These are phyloP conservation scores for Sylvietta virens DNA, from an alignment of 2,113 vertebrate species.

Conservation along the genomic window DNA sequence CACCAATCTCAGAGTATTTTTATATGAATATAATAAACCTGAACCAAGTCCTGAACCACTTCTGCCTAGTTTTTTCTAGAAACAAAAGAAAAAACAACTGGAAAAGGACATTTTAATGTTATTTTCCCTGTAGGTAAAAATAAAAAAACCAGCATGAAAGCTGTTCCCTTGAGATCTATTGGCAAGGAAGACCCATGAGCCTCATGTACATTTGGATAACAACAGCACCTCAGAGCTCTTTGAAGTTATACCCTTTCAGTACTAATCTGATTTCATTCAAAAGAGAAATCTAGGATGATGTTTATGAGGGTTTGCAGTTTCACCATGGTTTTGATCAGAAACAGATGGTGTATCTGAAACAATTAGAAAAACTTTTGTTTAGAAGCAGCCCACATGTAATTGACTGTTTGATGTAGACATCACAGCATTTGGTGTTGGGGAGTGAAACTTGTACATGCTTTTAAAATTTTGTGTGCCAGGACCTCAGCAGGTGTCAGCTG, in stretches of 20 bases:
- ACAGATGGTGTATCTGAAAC: conserved; percentile 57
- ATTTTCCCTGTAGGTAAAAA: background rate
- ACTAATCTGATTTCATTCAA: conserved; percentile 23
- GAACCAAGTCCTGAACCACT: background rate
- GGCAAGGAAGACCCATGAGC: background rate
- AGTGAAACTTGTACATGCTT: background rate
- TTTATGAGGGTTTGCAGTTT: conserved; percentile 36
- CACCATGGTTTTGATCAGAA: conserved; percentile 46
- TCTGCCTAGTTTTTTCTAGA: background rate
- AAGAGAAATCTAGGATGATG: conserved; percentile 19
- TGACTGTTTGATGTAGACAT: background rate
- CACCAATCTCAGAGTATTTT: background rate
- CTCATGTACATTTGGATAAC: background rate
- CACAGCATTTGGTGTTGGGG: background rate
- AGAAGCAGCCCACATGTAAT: conserved; percentile 18
- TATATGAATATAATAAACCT: background rate
- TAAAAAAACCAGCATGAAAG: background rate
- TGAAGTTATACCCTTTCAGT: conserved; percentile 13
- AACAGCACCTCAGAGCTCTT: background rate
- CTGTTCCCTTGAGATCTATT: background rate
- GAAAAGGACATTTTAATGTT: background rate
- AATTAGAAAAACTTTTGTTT: conserved; percentile 59
- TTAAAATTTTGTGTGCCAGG: background rate
- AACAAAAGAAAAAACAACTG: background rate
- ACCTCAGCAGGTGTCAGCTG: conserved; percentile 14